Evolutionary conservation across 2,888 invertebrate genomes (phyloP), one percentile per base, ranked within the genome.

Genomic region (Napeogenes inachia): DNA sequence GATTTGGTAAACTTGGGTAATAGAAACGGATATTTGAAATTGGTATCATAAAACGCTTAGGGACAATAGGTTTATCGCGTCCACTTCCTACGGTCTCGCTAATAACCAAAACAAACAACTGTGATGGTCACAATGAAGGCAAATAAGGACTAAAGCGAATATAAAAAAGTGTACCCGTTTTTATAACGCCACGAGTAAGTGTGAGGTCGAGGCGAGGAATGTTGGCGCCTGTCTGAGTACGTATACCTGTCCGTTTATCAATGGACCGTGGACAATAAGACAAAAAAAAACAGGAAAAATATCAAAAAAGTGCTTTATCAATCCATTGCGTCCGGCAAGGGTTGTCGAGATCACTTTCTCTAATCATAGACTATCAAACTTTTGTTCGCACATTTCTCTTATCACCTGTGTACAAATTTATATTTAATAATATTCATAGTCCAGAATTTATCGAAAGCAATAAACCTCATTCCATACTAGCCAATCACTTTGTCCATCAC

Each of bases 161-260:
- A 88, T 82, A 89, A 89, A 89, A 89, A 88, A 89, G 83, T 84
- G 87, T 85, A 85, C 79, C 84, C 82, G 87, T 87, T 88, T 89
- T 89, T 88, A 87, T 89, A 86, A 80, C 77, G 80, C 82, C 77
- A 77, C 85, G 82, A 87, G 85, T 82, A 86, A 89, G 89, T 90
- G 90, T 90, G 90, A 89, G 89, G 90, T 89, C 90, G 90, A 78
- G 80, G 72, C 87, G 85, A 88, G 87, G 90, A 90, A 90, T 90
- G 90, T 89, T 90, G 90, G 90, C 90, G 90, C 90, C 90, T 84
- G 89, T 88, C 89, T 89, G 89, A 89, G 89, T 89, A 89, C 87
- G 85, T 87, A 88, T 90, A 89, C 89, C 89, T 89, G 90, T 90
- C 85, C 85, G 84, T 89, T 89, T 90, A 89, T 90, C 90, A 89